Conservation (phyloP, 2,797 vertebrate species). For the Sebastes variabilis region DNA sequence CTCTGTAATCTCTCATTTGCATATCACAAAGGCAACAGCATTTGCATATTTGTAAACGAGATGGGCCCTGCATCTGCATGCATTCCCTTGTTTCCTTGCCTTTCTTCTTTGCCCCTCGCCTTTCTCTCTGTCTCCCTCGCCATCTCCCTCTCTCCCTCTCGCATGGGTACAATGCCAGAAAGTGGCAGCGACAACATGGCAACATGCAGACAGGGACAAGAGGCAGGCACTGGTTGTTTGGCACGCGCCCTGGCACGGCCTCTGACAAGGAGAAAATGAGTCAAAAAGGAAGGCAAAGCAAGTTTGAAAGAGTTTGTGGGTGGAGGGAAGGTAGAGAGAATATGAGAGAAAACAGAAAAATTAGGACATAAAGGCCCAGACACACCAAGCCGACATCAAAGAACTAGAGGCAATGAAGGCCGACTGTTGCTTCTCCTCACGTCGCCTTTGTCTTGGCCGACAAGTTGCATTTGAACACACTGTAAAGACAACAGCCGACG, state of each 20-base stretch:
- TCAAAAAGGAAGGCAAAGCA: neutral
- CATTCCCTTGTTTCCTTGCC: slow-evolving; percentile 82
- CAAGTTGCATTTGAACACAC: too few relatives aligned
- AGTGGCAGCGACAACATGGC: slow-evolving; percentile 67
- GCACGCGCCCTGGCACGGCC: slow-evolving; percentile 58
- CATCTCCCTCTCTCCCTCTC: slow-evolving; percentile 19
- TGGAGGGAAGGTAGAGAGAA: neutral
- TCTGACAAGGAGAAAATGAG: slow-evolving; percentile 25
- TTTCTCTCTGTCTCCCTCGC: slow-evolving; percentile 48
- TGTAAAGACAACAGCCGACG: too few relatives aligned
- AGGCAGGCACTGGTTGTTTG: slow-evolving; percentile 48
- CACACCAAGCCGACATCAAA: too few relatives aligned
- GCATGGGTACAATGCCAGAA: slow-evolving; percentile 73
- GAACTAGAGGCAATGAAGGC: too few relatives aligned
- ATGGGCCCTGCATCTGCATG: slow-evolving; percentile 86
- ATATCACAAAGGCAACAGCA: slow-evolving; percentile 93
- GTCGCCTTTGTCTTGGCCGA: too few relatives aligned
- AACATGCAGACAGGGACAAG: slow-evolving; percentile 66
- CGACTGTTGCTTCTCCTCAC: too few relatives aligned
- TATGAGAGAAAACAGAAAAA: slow-evolving; percentile 15
- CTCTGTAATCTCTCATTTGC: slow-evolving; percentile 93
- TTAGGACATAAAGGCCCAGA: neutral
- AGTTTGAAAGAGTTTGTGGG: slow-evolving; percentile 24
- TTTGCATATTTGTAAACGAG: slow-evolving; percentile 97
- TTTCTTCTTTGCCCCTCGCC: slow-evolving; percentile 74